Evolutionary conservation across 2,888 invertebrate genomes (phyloP), one percentile per base, ranked within the genome.

Genomic region (Zonitis immaculata): DNA sequence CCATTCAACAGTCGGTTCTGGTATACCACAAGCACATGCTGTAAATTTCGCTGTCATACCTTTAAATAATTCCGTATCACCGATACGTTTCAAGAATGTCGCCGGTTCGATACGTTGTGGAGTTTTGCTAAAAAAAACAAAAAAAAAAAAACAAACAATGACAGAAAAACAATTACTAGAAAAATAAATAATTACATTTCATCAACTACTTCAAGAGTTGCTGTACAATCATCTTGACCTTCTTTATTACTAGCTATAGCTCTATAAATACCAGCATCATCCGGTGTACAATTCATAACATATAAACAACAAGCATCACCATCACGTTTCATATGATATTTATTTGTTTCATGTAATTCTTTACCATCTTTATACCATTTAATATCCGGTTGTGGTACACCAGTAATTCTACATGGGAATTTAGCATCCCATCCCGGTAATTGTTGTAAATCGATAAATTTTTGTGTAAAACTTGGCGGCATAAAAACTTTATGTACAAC

Each of bases 1-100:
- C 89, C 89, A 89, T 71, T 93, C 91, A 44, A 89, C 91, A 52
- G 89, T 89, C 0, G 94, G 94, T 51, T 92, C 92, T 0, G 95
- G 95, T 52, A 82, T 81, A 52, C 95, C 95, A 44, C 88, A 86
- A 44, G 89, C 87, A 73, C 94, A 94, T 50, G 94, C 94, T n/a
- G 93, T 95, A 75, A 95, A 93, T 77, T 92, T 92, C 49, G 90
- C 93, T 42, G 89, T 85, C 88, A 93, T 91, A 28, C 91, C 90
- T 67, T 88, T 86, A 75, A 87, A 88, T 49, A 92, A 83, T 73
- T 94, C 93, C 35, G 88, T 87, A 72, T 94, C 93, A 0, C 91
- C 92, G 66, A 94, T 88, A 69, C 86, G 88, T 79, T 95, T 95
- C 66, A 95, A 77, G 82, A 95, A 95, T 44, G 86, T 82, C 4